Evolutionary conservation across 2,888 invertebrate species (phyloP), one percentile per base, ranked within the genome.

Genomic region (Drosophila quasianomalipes): DNA sequence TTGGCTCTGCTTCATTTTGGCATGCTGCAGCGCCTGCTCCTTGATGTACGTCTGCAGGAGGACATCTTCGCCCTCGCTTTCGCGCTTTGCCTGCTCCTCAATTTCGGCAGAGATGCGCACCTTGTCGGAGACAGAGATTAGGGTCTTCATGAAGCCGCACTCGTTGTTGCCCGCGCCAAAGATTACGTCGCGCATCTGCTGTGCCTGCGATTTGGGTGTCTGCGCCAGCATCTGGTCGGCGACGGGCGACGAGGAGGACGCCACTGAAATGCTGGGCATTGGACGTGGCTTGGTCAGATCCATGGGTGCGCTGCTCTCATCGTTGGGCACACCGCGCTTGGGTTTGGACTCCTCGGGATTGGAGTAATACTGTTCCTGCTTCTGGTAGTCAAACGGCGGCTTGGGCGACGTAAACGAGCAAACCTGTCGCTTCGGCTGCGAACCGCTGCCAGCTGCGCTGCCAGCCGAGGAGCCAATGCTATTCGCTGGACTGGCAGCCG

Each of bases 21-120:
- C 95, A 90, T 96, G 96, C 90, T 95, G 94, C 58, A 96, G 93
- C 22, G 96, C 96, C 88, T 96, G 94, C 90, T 96, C 96, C 2
- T 96, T 96, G 59, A 96, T 94, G 92, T 96, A 96, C 0, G 96
- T 96, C 79, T 96, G 96, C 62, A 96, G 93, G 94, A 96, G 95
- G 9, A 95, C 95, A 77, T 96, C 96, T 44, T 96, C 95, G 7
- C 83, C 76, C 7, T 75, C 82, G 30, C 64, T 62, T 7, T 82
- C 81, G 22, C 76, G 81, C 68, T 85, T 86, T 37, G 79, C 79
- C 47, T 80, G 83, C 71, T 85, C 89, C 57, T 87, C 82, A 74
- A 81, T 80, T 52, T 91, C 90, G 3, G 92, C 92, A 0, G 92
- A 89, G 22, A 86, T 90, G 47, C 92, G 91, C 39, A 92, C 91